Base-by-base conservation (phyloP, 1,140 invertebrate genomes). In the Mylabris phalerata region DNA sequence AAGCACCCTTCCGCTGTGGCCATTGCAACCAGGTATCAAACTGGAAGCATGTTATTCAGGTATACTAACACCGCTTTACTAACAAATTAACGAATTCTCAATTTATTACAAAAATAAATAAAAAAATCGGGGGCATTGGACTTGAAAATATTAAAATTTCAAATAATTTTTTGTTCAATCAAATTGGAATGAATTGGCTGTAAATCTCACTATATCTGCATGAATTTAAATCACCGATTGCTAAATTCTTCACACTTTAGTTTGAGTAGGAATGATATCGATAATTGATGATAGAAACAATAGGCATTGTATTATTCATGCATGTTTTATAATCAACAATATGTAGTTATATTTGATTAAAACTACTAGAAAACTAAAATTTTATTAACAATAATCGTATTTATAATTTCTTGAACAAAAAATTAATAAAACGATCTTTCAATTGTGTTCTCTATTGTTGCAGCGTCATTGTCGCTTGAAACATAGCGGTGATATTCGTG, bases 31-130 rank as follows among this genome's bases (percentile, higher is more conserved):
- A 87, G 75, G 75, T 85, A 67, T 87, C 85, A 56, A 87, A 87
- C 75, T 88, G 86, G 86, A 86, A 86, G 78, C 85, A 88, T 80
- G 85, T 88, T 65, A 87, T 88, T 75, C 84, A 87, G 83, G 85
- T 87, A 81, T 75, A 76, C 70, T 75, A 75, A 75, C 73, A 65
- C 54, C 58, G 54, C 41, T 63, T 64, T 67, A 69, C 67, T 69
- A 70, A 69, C 67, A 39, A 40, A 55, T 45, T 55, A 55, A 55
- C 43, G 19, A 19, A 19, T 19, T 19, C 19, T 19, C 19, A 19
- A 19, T 13, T 13, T 13, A 13, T 19, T 19, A 19, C 19, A 19
- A 4, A 25, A 32, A 47, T 3, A 43, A 43, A 10, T 1, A 40
- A 40, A 40, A 40, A 40, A 40, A 40, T 2, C 39, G 10, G 6